phyloP scores from a whole-genome alignment of 2,888 invertebrate genomes.

The Calameuta filiformis region DNA sequence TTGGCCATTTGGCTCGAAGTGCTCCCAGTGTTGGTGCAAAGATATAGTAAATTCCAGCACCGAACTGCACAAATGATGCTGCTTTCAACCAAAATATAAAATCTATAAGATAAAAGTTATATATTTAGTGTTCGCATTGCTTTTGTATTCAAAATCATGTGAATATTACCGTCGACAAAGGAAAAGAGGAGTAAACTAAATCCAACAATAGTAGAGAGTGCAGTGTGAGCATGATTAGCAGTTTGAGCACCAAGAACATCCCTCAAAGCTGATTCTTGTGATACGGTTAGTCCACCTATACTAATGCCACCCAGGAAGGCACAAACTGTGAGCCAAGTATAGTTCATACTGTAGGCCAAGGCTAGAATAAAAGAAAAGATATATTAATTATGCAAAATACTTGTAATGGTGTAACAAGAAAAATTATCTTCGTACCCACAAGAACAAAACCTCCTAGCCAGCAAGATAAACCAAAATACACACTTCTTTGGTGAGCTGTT shows the following conservation, averaged over 20 bases:
- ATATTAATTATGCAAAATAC: not conserved
- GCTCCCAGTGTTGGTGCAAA: conserved; percentile 34
- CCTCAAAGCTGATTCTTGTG: conserved; percentile 40
- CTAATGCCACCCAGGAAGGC: conserved; percentile 42
- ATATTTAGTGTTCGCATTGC: not conserved
- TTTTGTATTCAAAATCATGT: not conserved
- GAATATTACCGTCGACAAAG: conserved; percentile 36
- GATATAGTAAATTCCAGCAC: conserved; percentile 46
- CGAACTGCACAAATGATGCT: conserved; percentile 37
- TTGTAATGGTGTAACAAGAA: not conserved
- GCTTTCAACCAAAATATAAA: conserved; percentile 31
- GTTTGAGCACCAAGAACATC: conserved; percentile 43
- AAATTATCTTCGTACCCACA: conserved; percentile 28
- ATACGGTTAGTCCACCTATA: conserved; percentile 35
- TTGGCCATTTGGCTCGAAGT: conserved; percentile 32
- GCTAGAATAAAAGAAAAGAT: conserved; percentile 13
- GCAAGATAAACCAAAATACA: conserved; percentile 44
- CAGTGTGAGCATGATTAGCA: conserved; percentile 34
- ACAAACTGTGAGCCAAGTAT: conserved; percentile 28
- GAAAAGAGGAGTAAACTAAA: conserved; percentile 37
- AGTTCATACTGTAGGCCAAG: conserved; percentile 19
- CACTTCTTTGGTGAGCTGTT: conserved; percentile 38
- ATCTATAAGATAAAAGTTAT: conserved; percentile 28
- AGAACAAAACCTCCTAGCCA: conserved; percentile 41
- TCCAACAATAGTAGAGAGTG: conserved; percentile 45